Evolutionary conservation across 2,888 invertebrate genomes (phyloP), one percentile per base, ranked within the genome.

Genomic region (Molorchus minor): DNA sequence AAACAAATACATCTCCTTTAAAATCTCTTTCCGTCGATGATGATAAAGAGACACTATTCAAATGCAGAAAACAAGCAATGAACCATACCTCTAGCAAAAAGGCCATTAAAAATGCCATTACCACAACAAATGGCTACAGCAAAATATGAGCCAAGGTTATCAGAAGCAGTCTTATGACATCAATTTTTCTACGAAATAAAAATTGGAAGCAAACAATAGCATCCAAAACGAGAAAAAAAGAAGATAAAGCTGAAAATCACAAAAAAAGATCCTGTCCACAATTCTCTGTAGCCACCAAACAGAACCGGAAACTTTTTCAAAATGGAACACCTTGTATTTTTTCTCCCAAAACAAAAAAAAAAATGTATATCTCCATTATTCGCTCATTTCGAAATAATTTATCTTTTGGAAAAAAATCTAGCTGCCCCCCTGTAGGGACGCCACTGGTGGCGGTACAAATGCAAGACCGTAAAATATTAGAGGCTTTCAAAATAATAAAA

Each of bases 101-200:
- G 71, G 58, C 75, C 75, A 2, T 81, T 80, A 0, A 77, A 68
- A 69, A 81, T 81, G 47, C 80, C 80, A 40, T 69, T 81, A 56
- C 76, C 74, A 1, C 67, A 76, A 36, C 78, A 78, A 65, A 71
- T 71, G 52, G 75, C 77, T 1, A 56, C 73, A 29, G 68, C 74
- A 12, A 76, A 75, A 55, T 66, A 64, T 49, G 76, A 75, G 56
- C 40, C 63, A 12, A 74, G 74, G 56, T 68, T 71, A 2, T 71
- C 71, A 33, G 69, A 71, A 30, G 57, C 65, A n/a, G 46, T 45
- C 21, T 38, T 56, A 35, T 29, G 69, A 56, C 62, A 15, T 19
- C 16, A 3, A 25, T 13, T 16, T 10, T 38, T 10, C 17, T 19
- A 16, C 36, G n/a, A 40, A 49, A 10, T 7, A 15, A 2, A 38